phyloP scores from a whole-genome alignment of 2,113 vertebrate genomes.

The Phaethornis superciliosus region DNA sequence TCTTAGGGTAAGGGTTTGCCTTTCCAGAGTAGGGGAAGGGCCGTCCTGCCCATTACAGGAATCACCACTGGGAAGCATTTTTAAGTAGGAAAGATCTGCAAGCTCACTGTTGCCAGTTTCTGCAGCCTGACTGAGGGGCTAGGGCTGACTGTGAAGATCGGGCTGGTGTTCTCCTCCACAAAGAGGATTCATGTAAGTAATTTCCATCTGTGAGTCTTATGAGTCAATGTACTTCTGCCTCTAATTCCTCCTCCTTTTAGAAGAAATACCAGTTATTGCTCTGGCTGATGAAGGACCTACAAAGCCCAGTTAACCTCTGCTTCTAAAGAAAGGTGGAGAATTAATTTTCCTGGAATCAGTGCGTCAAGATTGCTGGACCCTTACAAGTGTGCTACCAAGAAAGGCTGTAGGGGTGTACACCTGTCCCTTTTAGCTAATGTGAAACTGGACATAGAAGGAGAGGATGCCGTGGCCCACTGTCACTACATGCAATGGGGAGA shows the following conservation, averaged over 20 bases:
- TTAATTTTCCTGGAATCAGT: background rate
- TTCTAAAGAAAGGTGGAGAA: background rate
- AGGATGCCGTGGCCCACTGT: background rate
- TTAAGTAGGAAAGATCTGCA: background rate
- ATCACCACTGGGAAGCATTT: background rate
- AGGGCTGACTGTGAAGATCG: background rate
- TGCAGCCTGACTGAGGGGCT: background rate
- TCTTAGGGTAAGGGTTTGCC: background rate
- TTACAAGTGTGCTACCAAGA: background rate
- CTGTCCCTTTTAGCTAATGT: background rate
- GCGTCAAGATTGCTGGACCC: background rate
- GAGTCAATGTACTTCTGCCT: constrained; percentile 2
- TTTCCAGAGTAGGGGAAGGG: background rate
- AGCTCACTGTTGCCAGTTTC: background rate
- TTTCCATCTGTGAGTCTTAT: background rate
- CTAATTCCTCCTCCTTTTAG: background rate
- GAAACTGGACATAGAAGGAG: background rate
- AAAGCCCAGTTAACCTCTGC: background rate
- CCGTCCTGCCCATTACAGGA: background rate
- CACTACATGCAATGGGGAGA: background rate
- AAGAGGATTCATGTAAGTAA: background rate
- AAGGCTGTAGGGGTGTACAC: background rate
- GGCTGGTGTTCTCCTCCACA: background rate
- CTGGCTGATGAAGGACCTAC: background rate
- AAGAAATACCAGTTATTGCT: constrained; percentile 3